Evolutionary conservation across 2,113 vertebrate species (phyloP), one percentile per base, ranked within the genome.

Genomic region (Syrrhaptes paradoxus): DNA sequence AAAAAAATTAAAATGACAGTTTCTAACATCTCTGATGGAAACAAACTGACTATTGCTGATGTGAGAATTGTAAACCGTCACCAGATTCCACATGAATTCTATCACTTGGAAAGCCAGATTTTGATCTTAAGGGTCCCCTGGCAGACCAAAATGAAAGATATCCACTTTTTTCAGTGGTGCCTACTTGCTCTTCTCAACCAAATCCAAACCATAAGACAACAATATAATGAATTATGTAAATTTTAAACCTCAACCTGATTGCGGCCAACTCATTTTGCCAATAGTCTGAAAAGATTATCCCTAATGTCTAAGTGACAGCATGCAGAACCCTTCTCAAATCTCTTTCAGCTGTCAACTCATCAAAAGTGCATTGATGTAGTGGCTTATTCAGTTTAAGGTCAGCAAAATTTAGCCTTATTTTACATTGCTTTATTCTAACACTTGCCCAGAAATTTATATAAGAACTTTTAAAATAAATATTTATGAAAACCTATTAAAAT

Each of bases 221-320:
- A 86, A 18, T 38, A 79, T 94, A 94, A 95, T 78, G 89, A 94
- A 94, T 94, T 96, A 96, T 92, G 82, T 85, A 92, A 94, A 95
- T 94, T 95, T 96, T 68, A 94, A 89, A 87, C 85, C 65, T 93
- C 78, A 85, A 6, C 36, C 63, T 78, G 57, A 76, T 87, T 76
- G 51, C 2, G 4, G 86, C 68, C 88, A 95, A 74, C 41, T 92
- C 4, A 0, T 77, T 88, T 96, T 96, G 88, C 90, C 93, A 96
- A 84, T 77, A 90, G 79, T 80, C 85, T 94, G 79, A 93, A 93
- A 88, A 95, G 57, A 92, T 93, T 94, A 95, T 55, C 45, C 57
- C 41, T 90, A 71, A 94, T 80, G 82, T 93, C 72, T 63, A 80
- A 95, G 63, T 89, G 92, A 96, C 65, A 94, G 48, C 41, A 71